Base-by-base conservation (phyloP, 2,113 vertebrate genomes). In the Tretioscincus oriximinensis region DNA sequence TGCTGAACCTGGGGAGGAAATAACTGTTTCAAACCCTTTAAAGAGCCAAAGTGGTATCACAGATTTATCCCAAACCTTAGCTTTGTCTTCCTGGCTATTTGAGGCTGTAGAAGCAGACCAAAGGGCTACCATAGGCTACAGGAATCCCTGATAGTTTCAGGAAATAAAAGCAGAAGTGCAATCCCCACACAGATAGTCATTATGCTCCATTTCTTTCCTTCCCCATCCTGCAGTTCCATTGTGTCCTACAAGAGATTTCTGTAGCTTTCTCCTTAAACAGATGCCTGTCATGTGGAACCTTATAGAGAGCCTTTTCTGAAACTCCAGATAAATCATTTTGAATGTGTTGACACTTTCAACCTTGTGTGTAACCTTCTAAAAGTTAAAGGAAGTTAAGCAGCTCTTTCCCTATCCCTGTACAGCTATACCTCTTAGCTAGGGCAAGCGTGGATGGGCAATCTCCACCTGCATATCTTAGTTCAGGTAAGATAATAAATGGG, bases 221-320 rank as follows among this genome's bases (percentile, higher is more conserved):
- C 21, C 9, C 11, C 26, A 16, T 16, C 85, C 87, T 92, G 92
- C 86, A 78, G 80, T 92, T 89, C 87, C 87, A 81, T 63, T 54
- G 22, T 90, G 58, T 88, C 86, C 81, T 87, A 84, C 22, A 73
- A 83, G 86, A 76, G 54, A 88, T 92, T 77, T 88, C 81, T 84
- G 82, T 84, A 93, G 78, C 88, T 93, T 90, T 92, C 92, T 81
- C 80, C 77, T 92, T 93, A 93, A 93, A 80, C 86, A 91, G 92
- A 88, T 11, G 75, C 85, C 92, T 93, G 92, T 94, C 95, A 95
- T 92, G 93, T 94, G 93, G 90, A 94, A 94, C 93, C 92, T 94
- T 93, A 95, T 91, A 92, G 94, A 94, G 89, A 92, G 81, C 73
- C 35, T 41, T 92, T 95, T 94, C 92, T 90, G 87, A 92, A 95